Evolutionary conservation across 2,797 vertebrate species (phyloP), one percentile per base, ranked within the genome.

Genomic region (Amazonetta brasiliensis): DNA sequence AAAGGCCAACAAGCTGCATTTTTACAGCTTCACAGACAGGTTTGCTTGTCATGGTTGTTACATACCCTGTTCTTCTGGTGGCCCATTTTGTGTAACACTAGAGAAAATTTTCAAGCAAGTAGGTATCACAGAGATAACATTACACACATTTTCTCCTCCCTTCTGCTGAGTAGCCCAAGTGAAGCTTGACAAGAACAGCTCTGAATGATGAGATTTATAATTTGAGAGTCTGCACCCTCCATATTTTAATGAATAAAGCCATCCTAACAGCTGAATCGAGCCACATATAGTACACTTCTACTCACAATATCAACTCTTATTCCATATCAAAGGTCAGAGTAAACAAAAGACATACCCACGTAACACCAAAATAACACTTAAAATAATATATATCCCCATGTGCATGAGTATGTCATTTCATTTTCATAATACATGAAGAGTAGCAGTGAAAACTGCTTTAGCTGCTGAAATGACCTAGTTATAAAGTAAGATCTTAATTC

Each of bases 11-110:
- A 26, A 72, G 3, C 21, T 67, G 39, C 8, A 77, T 71, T 95
- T 88, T 94, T 52, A 80, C 6, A 0, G 0, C 43, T 52, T 74
- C 35, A 74, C 21, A 50, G 37, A 6, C 41, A 23, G 2, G 21
- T 58, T 54, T 92, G 23, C 52, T 84, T 15, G 5, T 50, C 55
- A 56, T 8, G 6, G 41, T 3, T 73, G 41, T 3, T 73, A 82
- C 0, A 0, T 15, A 28, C 7, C 7, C 25, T 37, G 10, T 20
- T 71, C 39, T 80, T 73, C 82, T 63, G 9, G 30, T 26, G 30
- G 33, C 18, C 26, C 23, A 35, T 59, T 91, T 44, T 39, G 54
- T n/a, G 2, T 8, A 79, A 67, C 11, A 23, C 9, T 22, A 22
- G 13, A 67, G 8, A 72, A 5, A 15, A 84, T 37, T 91, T 86